These are phyloP conservation scores for Eulemur macaco DNA, from an alignment of 2,113 vertebrate species.

Conservation along the genomic window DNA sequence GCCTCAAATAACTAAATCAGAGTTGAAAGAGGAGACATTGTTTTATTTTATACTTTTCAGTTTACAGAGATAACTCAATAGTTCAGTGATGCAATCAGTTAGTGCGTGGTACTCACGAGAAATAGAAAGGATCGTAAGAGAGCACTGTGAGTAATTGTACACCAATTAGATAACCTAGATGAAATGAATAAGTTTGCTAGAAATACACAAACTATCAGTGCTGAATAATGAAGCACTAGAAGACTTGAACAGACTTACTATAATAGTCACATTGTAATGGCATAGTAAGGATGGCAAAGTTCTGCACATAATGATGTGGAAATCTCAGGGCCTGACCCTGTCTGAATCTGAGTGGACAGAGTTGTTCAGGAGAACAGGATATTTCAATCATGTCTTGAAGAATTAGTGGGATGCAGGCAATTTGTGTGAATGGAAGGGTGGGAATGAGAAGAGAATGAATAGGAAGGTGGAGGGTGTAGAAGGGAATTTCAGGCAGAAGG, in stretches of 20 bases:
- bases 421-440: not conserved
- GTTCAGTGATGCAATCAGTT: too few species aligned
- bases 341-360: not conserved
- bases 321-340: not conserved
- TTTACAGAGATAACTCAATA: not conserved
- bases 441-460: not conserved
- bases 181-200: not conserved
- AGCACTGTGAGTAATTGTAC: not conserved
- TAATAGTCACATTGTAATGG: too few species aligned
- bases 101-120: too few species aligned
- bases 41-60: not conserved
- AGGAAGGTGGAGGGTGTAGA: not conserved
- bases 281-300: not conserved
- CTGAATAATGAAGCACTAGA: not conserved
- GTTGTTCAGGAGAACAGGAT: not conserved
- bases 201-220: not conserved
- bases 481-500: not conserved
- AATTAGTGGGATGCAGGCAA: not conserved
- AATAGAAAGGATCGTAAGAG: too few species aligned
- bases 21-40: not conserved
- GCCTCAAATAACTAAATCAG: not conserved
- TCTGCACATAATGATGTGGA: too few species aligned
- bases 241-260: not conserved
- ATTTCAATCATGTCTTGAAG: not conserved
- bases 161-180: not conserved